Evolutionary conservation across 2,888 invertebrate genomes (phyloP).

Genomic region (Priocnemis perturbator): DNA sequence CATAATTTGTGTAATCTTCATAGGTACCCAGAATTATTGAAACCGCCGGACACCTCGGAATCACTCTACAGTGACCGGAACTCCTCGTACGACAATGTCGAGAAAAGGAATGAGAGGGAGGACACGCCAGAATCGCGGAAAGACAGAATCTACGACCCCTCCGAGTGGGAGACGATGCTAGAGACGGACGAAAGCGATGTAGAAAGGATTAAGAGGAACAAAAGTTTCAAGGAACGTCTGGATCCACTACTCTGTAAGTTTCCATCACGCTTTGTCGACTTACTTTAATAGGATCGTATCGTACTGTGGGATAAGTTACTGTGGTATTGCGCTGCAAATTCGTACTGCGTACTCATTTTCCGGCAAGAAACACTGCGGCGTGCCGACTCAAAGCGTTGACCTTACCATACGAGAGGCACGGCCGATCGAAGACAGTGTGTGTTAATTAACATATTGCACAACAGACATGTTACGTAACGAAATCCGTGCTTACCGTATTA

Average conservation of each 20-base stretch:
- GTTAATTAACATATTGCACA: slow-evolving; percentile 51
- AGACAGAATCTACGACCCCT: slow-evolving; percentile 66
- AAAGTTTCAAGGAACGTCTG: slow-evolving; percentile 87
- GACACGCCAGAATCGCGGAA: slow-evolving; percentile 66
- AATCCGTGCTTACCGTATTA: slow-evolving; percentile 4
- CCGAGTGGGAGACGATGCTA: slow-evolving; percentile 72
- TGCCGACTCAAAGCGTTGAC: neutral
- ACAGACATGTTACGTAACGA: slow-evolving; percentile 48
- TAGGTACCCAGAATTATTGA: slow-evolving; percentile 85
- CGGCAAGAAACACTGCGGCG: neutral
- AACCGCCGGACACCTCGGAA: slow-evolving; percentile 75
- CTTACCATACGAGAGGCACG: neutral
- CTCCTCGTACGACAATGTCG: slow-evolving; percentile 90
- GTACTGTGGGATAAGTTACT: no score
- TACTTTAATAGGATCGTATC: no score
- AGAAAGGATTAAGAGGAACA: slow-evolving; percentile 75
- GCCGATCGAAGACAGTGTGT: slow-evolving; percentile 4
- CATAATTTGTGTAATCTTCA: neutral
- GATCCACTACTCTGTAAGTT: slow-evolving; percentile 84
- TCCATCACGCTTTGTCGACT: neutral
- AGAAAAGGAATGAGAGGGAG: slow-evolving; percentile 72
- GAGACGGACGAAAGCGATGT: slow-evolving; percentile 77
- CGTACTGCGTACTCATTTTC: no score
- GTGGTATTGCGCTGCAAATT: no score
- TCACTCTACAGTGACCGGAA: slow-evolving; percentile 72